Evolutionary conservation across 2,797 vertebrate species (phyloP).

Genomic region (Alca torda): DNA sequence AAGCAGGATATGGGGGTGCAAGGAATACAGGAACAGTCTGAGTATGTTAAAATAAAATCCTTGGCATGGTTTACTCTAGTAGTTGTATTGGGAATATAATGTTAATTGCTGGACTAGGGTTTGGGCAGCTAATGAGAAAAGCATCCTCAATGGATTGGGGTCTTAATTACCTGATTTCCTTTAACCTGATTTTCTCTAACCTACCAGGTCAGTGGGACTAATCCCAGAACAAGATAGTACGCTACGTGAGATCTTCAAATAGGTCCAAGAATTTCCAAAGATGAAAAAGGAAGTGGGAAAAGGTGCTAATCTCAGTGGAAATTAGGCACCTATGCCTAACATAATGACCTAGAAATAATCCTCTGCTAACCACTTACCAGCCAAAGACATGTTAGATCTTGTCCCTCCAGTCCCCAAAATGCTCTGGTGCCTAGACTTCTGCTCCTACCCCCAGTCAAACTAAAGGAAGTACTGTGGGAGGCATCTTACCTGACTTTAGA

Average conservation of each 20-base stretch:
- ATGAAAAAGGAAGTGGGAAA: not conserved
- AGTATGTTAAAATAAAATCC: not conserved
- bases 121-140: conserved; percentile 60
- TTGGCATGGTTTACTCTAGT: not conserved
- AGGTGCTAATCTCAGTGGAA: not conserved
- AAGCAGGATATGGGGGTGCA: not conserved
- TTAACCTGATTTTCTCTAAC: conserved; percentile 57
- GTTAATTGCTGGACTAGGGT: conserved; percentile 42
- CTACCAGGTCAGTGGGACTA: conserved; percentile 24
- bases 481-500: not conserved
- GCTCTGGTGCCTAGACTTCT: not conserved
- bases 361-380: not conserved
- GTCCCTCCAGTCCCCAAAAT: not conserved
- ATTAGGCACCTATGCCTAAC: not conserved
- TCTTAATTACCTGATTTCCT: conserved; percentile 60
- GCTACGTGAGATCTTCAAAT: not conserved
- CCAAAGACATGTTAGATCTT: not conserved
- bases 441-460: not conserved
- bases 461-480: not conserved
- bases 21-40: not conserved
- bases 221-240: not conserved
- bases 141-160: conserved; percentile 1
- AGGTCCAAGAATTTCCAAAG: not conserved
- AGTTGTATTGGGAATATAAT: not conserved
- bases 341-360: not conserved